Conservation (phyloP, 2,797 vertebrate species). For the Sarcoramphus papa region DNA sequence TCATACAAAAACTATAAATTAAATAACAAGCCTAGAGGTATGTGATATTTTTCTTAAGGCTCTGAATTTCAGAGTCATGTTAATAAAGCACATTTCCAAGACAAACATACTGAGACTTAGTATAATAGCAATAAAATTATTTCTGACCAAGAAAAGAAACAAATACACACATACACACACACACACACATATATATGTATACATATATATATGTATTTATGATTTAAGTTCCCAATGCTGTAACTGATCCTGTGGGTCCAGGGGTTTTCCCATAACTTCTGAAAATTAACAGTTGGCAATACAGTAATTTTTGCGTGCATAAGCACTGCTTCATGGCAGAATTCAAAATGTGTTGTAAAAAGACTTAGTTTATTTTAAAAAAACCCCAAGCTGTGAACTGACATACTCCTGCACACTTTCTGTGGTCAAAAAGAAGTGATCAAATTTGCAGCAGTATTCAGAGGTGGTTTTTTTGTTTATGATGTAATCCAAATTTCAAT, state of each 20-base stretch:
- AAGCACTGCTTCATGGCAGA: neutral
- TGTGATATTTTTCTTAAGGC: neutral
- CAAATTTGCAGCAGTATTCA: neutral
- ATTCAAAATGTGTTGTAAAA: neutral
- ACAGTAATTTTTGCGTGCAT: neutral
- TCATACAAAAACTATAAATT: neutral
- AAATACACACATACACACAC: fast-evolving
- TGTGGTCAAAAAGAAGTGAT: neutral
- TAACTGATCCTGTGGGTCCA: neutral
- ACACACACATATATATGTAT: neutral
- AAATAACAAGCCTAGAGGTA: neutral
- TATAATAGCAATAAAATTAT: neutral
- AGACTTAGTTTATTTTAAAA: neutral
- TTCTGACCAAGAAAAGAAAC: neutral
- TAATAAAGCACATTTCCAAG: neutral
- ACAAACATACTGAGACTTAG: neutral
- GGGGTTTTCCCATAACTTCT: neutral
- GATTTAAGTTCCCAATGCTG: neutral
- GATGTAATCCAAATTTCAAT: neutral
- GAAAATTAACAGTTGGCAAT: neutral
- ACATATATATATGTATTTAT: neutral
- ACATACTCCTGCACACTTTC: neutral
- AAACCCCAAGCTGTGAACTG: neutral
- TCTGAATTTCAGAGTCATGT: neutral
- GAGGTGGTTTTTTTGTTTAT: neutral